These are phyloP conservation scores for Acanthopleura granulata DNA, from an alignment of 2,888 invertebrate species.

Conservation along the genomic window DNA sequence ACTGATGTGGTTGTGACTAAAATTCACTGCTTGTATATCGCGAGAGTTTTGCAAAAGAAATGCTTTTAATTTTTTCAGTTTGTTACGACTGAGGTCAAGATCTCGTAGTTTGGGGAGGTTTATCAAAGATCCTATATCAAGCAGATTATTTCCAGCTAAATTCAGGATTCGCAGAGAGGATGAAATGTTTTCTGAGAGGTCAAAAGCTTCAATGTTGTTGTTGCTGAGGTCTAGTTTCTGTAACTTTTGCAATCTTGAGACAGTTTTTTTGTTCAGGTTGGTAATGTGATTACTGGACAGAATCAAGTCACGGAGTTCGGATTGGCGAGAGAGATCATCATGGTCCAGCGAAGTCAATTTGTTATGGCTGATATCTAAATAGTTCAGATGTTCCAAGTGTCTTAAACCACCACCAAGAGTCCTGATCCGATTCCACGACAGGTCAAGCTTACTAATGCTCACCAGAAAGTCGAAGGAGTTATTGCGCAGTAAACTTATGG, in stretches of 20 bases:
- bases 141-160: constrained; percentile 4
- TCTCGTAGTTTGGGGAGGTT: constrained; percentile 24
- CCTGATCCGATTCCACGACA: constrained; percentile 39
- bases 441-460: constrained; percentile 36
- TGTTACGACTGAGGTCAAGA: constrained; percentile 41
- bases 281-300: constrained; percentile 44
- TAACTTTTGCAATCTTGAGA: constrained; percentile 32
- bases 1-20: constrained; percentile 55
- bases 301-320: constrained; percentile 40
- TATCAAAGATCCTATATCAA: not conserved
- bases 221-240: constrained; percentile 40
- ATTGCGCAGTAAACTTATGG: constrained; percentile 26
- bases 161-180: not conserved
- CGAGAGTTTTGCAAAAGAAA: constrained; percentile 49
- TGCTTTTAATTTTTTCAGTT: constrained; percentile 39
- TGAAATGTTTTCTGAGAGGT: not conserved
- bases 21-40: constrained; percentile 46
- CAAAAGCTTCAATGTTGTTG: constrained; percentile 30
- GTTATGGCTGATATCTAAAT: constrained; percentile 42
- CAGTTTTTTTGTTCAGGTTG: not conserved
- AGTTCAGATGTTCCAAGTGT: constrained; percentile 31
- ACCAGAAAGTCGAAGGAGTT: constrained; percentile 36
- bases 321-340: constrained; percentile 36
- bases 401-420: constrained; percentile 31
- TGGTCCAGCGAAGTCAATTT: constrained; percentile 32